Percentiles rank a stretch among this genome's conserved stretches.
Conservation (phyloP, 2,888 invertebrate species). For the Patella pellucida region DNA sequence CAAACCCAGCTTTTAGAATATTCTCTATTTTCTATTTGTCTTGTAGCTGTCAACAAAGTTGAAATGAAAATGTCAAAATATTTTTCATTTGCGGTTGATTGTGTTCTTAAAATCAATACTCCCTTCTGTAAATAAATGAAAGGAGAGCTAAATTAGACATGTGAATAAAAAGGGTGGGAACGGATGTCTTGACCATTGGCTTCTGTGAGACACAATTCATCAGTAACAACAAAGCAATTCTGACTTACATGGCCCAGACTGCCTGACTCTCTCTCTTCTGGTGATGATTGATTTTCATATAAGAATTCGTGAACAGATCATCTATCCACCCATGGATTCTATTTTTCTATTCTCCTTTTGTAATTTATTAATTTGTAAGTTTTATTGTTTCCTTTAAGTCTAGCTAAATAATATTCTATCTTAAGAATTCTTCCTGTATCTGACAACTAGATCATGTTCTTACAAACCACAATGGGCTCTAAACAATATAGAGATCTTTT, state of each 20-base stretch:
- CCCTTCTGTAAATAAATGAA: background rate
- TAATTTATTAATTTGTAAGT: no score
- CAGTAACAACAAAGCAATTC: background rate
- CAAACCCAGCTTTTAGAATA: background rate
- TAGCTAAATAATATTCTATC: no score
- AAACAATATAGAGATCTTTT: no score
- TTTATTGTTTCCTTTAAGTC: no score
- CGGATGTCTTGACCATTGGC: background rate
- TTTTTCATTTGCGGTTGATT: background rate
- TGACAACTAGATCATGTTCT: no score
- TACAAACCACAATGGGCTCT: no score
- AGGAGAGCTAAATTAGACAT: slow-evolving; percentile 1
- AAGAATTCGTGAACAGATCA: no score
- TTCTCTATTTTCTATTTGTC: background rate
- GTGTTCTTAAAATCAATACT: background rate
- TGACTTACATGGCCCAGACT: slow-evolving; percentile 7
- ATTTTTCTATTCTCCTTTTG: no score
- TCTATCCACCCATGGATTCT: no score
- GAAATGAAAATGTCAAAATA: slow-evolving; percentile 1
- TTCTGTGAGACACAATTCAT: background rate
- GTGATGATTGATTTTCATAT: background rate
- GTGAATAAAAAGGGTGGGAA: background rate
- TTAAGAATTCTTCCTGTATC: no score
- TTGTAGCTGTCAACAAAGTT: background rate
- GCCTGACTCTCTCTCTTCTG: background rate